Evolutionary conservation across 2,797 vertebrate genomes (phyloP).

Genomic region (Channa striata): DNA sequence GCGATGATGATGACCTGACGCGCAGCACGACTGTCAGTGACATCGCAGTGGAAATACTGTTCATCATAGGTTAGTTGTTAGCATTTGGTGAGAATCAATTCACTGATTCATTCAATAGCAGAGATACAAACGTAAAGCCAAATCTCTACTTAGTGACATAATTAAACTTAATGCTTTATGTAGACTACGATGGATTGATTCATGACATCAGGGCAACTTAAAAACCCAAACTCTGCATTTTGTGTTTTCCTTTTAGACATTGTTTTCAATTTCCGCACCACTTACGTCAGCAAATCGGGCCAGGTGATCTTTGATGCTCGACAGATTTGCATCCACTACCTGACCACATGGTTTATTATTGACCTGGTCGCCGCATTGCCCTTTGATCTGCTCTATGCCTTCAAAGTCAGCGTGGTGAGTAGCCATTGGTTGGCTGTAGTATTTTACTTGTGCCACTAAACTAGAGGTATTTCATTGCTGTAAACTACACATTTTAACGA

Average conservation of each 20-base stretch:
- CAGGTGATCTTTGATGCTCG: conserved; percentile 97
- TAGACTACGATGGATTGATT: too few relatives aligned
- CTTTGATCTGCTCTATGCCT: conserved; percentile 97
- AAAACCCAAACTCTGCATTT: not conserved
- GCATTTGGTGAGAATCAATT: too few relatives aligned
- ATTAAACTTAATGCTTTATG: not conserved
- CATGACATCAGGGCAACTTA: not conserved
- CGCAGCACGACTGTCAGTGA: conserved; percentile 98
- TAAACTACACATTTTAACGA: too few relatives aligned
- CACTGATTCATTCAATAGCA: too few relatives aligned
- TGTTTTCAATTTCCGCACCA: conserved; percentile 97
- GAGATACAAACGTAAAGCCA: too few relatives aligned
- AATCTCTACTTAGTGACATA: not conserved
- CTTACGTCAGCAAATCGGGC: conserved; percentile 97
- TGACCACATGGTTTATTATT: conserved; percentile 99
- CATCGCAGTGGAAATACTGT: conserved; percentile 97
- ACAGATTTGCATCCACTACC: conserved; percentile 98
- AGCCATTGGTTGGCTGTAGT: not conserved
- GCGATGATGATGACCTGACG: conserved; percentile 94
- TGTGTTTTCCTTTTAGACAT: conserved; percentile 86
- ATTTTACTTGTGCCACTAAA: not conserved
- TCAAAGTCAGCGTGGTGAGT: conserved; percentile 99
- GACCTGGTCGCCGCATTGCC: conserved; percentile 97
- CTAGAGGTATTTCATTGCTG: too few relatives aligned
- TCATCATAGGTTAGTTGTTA: conserved; percentile 91